Percentiles rank a stretch among this genome's conserved stretches.
Conservation (phyloP, 2,797 vertebrate species). For the Poecilia wingei region DNA sequence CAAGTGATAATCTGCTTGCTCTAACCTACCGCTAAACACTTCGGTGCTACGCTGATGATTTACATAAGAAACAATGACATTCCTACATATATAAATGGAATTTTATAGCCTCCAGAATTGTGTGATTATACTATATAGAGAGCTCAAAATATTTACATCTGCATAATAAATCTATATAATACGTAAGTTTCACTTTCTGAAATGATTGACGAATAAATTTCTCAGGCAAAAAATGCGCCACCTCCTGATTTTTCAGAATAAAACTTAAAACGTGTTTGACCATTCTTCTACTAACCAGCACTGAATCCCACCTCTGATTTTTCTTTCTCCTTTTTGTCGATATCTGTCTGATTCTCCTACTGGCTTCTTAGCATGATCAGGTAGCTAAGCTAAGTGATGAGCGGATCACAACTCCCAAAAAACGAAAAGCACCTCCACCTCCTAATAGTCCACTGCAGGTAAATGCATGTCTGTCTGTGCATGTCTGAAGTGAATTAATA, state of each 20-base stretch:
- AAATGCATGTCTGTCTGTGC: slow-evolving; percentile 77
- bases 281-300: slow-evolving; percentile 72
- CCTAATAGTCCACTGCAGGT: slow-evolving; percentile 97
- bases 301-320: slow-evolving; percentile 70
- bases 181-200: not conserved
- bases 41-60: not conserved
- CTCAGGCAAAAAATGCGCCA: slow-evolving; percentile 5
- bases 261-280: slow-evolving; percentile 33
- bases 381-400: slow-evolving; percentile 96
- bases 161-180: not conserved
- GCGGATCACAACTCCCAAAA: slow-evolving; percentile 99
- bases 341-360: slow-evolving; percentile 51
- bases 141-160: not conserved
- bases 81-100: too few species aligned
- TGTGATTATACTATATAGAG: too few species aligned
- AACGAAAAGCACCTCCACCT: slow-evolving; percentile 99
- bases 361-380: slow-evolving; percentile 92
- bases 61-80: not conserved
- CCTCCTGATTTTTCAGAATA: slow-evolving; percentile 25
- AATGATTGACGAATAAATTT: slow-evolving; percentile 1
- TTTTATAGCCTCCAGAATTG: too few species aligned
- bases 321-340: slow-evolving; percentile 65
- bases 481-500: slow-evolving; percentile 30
- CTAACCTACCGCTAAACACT: not conserved
- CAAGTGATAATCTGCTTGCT: not conserved